Base-by-base conservation (phyloP, 2,888 invertebrate species). In the Apamea epomidion region DNA sequence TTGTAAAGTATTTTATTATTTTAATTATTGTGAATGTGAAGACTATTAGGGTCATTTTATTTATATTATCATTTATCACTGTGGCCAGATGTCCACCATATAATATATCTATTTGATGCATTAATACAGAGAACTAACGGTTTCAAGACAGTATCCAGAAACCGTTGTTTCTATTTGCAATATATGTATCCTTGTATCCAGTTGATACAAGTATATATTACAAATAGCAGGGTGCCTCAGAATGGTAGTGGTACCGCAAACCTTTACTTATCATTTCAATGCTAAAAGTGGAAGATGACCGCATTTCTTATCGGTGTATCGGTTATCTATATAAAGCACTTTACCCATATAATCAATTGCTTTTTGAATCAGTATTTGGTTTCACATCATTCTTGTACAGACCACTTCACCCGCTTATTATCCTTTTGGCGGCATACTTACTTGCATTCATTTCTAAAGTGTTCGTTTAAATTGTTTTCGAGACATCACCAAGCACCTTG, bases 241-340 rank as follows among this genome's bases (percentile, higher is more conserved):
- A 45, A 29, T 16, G 8, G 1, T 65, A 29, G 42, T 73, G 14
- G 8, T 64, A 42, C 14, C 21, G 16, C 10, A 29, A 67, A 73
- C 16, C 68, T 8, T 6, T 32, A 12, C 18, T 51, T 18, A 21
- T 37, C 21, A 37, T 37, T 21, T 25, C 42, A 29, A 45, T 68
- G 16, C 25, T 3, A 37, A 8, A 14, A 21, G 6, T 32, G 25
- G 29, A 71, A 81, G 58, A 29, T 48, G n/a, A n/a, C 58, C 73
- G 32, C 12, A 16, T 70, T 78, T 42, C 29, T 73, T 73, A 78
- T 82, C 74, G 48, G 14, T 71, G 45, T 25, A 32, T 65, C 80
- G 18, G 25, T 25, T 32, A 42, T 10, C 29, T 16, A 42, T 14
- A 14, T 6, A 6, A 6, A 25, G 51, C 45, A 62, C 60, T 64